Conservation (phyloP, 2,888 invertebrate genomes). For the Agriopis aurantiaria region DNA sequence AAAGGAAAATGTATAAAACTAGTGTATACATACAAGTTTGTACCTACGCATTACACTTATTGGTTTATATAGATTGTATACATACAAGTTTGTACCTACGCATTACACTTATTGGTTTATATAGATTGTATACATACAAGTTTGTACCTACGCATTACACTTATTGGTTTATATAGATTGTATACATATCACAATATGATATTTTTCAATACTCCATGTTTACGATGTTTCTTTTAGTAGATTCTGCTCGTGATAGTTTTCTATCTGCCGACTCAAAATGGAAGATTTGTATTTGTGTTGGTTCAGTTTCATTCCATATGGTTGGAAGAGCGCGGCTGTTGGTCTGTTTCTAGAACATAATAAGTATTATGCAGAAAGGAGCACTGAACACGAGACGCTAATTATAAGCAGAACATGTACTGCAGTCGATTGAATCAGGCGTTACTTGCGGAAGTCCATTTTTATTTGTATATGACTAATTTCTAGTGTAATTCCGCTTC, state of each 20-base stretch:
- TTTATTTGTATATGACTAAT: no score
- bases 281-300: neutral
- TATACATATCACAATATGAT: conserved; percentile 47
- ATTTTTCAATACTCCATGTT: conserved; percentile 35
- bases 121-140: no score
- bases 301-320: neutral
- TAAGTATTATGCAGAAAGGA: no score
- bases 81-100: no score
- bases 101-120: no score
- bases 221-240: conserved; percentile 1
- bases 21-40: neutral
- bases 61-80: no score
- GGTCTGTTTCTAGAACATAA: neutral
- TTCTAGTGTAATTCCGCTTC: no score
- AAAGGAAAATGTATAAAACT: conserved; percentile 23
- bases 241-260: conserved; percentile 7
- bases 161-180: conserved; percentile 40
- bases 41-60: no score
- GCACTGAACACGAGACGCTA: no score
- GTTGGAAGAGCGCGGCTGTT: neutral
- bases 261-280: neutral
- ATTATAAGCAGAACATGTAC: neutral
- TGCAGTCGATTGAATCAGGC: no score
- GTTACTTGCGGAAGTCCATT: no score
- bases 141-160: conserved; percentile 21